Base-by-base conservation (phyloP, 2,888 invertebrate species). In the Luperina testacea region DNA sequence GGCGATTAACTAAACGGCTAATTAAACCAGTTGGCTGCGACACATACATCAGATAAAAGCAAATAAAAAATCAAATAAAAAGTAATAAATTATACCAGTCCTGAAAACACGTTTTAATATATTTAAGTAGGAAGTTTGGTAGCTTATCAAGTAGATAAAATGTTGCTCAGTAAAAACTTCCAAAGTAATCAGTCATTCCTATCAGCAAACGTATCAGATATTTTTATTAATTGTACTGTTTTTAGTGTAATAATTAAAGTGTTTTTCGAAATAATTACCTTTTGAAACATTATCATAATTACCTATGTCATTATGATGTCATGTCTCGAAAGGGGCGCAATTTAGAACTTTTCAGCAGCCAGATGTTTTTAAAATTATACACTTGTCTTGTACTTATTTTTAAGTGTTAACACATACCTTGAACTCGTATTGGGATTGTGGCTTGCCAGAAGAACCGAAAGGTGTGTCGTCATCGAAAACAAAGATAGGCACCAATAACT, bases 401-500 rank as follows among this genome's bases (percentile, higher is more conserved):
- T 27, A 51, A 48, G 53, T 45, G 38, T 20, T 38, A 67, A 24
- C 20, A 76, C 85, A 51, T 87, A 93, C 92, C 87, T 75, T 92
- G 69, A 90, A 93, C 27, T 92, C 76, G 75, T 91, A 92, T 80
- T 86, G 87, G 15, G 84, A 73, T 51, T 84, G 83, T 2, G 92
- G 91, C 63, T 88, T 90, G 24, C 94, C 94, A 8, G 89, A 85
- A 2, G 93, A 92, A 2, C 92, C 92, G 38, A 90, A 90, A 6
- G 93, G 93, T n/a, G 93, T 93, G 32, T 88, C 72, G 3, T 83
- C 84, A 20, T 80, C 80, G 75, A 88, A 94, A 27, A 92, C 84
- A 83, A 94, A 94, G 11, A 92, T 89, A 7, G 93, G 93, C n/a
- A 90, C 90, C 53, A 93, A 81, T 4, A 94, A 87, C 81, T 94